A percentile compares a stretch with the other conserved stretches of the same genome.
These are phyloP conservation scores for Microctenopoma stevenorrisi DNA, from an alignment of 2,797 vertebrate species.

Conservation along the genomic window DNA sequence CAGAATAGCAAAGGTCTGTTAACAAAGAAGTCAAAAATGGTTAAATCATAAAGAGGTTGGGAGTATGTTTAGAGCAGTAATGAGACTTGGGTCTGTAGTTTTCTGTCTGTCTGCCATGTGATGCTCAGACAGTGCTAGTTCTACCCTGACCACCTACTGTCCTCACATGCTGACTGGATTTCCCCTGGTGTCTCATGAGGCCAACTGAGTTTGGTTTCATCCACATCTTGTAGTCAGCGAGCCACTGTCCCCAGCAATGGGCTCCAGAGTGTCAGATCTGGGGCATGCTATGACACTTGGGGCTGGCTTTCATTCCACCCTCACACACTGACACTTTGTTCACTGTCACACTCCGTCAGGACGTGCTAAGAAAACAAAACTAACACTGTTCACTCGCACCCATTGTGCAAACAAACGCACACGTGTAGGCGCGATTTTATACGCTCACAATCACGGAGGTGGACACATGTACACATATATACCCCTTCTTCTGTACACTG, in stretches of 20 bases:
- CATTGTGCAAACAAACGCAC: slow-evolving; percentile 52
- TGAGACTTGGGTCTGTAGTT: slow-evolving; percentile 5
- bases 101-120: slow-evolving; percentile 32
- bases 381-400: slow-evolving; percentile 51
- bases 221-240: slow-evolving; percentile 36
- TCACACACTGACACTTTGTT: slow-evolving; percentile 76
- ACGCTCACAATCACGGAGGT: slow-evolving; percentile 26
- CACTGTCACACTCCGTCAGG: slow-evolving; percentile 70
- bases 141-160: slow-evolving; percentile 34
- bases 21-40: not conserved
- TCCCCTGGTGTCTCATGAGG: slow-evolving; percentile 22
- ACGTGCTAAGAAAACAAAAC: slow-evolving; percentile 85
- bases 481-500: slow-evolving; percentile 49
- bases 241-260: slow-evolving; percentile 49
- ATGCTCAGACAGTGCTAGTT: slow-evolving; percentile 41
- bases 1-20: not conserved
- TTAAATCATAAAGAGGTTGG: not conserved
- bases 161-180: slow-evolving; percentile 28
- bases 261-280: slow-evolving; percentile 70
- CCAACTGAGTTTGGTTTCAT: slow-evolving; percentile 24
- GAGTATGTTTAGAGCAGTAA: not conserved
- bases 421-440: slow-evolving; percentile 46
- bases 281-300: slow-evolving; percentile 65
- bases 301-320: slow-evolving; percentile 69
- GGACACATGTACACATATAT: slow-evolving; percentile 4